Evolutionary conservation across 2,888 invertebrate species (phyloP).

Genomic region (Dryococelus australis): DNA sequence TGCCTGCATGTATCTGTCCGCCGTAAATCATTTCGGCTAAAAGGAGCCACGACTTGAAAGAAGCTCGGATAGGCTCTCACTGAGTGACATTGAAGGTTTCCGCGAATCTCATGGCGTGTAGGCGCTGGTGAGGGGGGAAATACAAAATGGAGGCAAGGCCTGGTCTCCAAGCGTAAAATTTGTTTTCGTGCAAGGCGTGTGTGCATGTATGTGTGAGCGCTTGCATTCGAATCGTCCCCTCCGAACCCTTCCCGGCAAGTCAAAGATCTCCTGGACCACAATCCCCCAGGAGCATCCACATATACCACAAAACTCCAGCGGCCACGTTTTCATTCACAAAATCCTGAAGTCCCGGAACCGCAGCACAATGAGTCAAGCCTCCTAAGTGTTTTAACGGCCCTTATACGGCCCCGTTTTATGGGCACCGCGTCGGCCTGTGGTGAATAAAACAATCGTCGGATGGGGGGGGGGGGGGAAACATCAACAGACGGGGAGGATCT

Average conservation of each 20-base stretch:
- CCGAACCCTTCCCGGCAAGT: neutral
- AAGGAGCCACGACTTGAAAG: too few relatives aligned
- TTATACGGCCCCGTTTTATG: slow-evolving; percentile 26
- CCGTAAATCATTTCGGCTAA: too few relatives aligned
- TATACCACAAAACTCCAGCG: too few relatives aligned
- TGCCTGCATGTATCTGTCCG: too few relatives aligned
- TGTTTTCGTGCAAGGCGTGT: neutral
- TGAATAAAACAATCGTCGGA: slow-evolving; percentile 26
- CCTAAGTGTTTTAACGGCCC: slow-evolving; percentile 18
- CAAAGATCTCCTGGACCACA: neutral
- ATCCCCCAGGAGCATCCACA: slow-evolving; percentile 18
- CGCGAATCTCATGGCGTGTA: too few relatives aligned
- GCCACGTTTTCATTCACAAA: neutral
- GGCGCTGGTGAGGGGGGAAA: too few relatives aligned
- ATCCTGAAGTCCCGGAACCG: neutral
- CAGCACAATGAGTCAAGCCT: neutral
- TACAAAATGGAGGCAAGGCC: too few relatives aligned
- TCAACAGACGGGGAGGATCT: too few relatives aligned
- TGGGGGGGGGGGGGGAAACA: too few relatives aligned
- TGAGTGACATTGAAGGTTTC: too few relatives aligned
- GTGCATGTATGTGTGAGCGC: neutral
- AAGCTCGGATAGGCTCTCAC: too few relatives aligned
- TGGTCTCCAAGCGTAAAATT: neutral
- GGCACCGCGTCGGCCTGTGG: neutral
- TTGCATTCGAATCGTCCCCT: neutral